phyloP scores from a whole-genome alignment of 2,113 vertebrate species.

The Meleagris gallopavo region DNA sequence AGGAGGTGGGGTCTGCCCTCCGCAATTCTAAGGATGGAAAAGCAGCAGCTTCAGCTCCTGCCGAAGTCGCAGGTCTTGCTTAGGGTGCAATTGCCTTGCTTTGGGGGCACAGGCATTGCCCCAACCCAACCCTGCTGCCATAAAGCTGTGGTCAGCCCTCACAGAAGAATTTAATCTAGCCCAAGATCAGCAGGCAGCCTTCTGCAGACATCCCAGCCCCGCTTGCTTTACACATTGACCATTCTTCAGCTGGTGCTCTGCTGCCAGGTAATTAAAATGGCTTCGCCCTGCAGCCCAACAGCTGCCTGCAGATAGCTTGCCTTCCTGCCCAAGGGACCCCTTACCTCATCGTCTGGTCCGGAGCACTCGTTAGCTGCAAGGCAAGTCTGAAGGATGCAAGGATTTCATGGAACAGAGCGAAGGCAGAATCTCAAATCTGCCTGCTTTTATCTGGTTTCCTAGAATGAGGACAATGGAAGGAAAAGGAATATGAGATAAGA shows the following conservation, averaged over 20 bases:
- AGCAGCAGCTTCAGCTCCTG: background rate
- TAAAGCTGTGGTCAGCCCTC: constrained; percentile 8
- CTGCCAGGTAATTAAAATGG: constrained; percentile 66
- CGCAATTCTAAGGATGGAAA: background rate
- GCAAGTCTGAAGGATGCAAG: background rate
- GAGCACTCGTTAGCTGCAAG: background rate
- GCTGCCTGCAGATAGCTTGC: constrained; percentile 44
- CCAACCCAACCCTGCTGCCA: background rate
- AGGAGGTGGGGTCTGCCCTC: background rate
- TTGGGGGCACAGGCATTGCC: background rate
- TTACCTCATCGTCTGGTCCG: background rate
- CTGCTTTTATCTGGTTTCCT: background rate
- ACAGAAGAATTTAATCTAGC: constrained; percentile 62
- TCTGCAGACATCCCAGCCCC: constrained; percentile 51
- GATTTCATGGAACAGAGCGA: constrained; percentile 6
- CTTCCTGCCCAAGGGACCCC: background rate
- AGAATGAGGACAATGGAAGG: background rate
- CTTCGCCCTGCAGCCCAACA: constrained; percentile 65
- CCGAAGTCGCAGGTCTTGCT: background rate
- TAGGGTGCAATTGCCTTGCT: background rate
- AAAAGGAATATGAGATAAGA: background rate
- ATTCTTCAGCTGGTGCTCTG: constrained; percentile 34
- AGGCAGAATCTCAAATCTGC: background rate
- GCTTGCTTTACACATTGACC: constrained; percentile 16
- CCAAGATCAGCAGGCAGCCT: constrained; percentile 60